Conservation (phyloP, 1,140 invertebrate species). For the Gryon sp. region DNA sequence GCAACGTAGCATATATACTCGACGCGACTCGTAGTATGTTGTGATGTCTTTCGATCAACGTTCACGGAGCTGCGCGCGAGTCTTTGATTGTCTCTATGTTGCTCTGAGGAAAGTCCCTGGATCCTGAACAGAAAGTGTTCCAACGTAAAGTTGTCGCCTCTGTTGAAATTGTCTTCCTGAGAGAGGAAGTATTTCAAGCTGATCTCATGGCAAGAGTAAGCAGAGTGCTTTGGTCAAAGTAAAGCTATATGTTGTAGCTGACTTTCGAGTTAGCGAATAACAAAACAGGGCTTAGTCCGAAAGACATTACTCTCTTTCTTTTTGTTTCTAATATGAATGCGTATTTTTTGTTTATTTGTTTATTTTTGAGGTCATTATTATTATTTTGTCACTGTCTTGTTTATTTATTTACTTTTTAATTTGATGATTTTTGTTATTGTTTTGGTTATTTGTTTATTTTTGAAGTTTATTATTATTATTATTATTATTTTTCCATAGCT, state of each 20-base stretch:
- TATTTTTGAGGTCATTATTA: too few species aligned
- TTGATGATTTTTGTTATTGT: too few species aligned
- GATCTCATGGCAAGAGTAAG: slow-evolving; percentile 58
- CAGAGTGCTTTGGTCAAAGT: slow-evolving; percentile 68
- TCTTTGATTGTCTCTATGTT: slow-evolving; percentile 50
- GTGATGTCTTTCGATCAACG: slow-evolving; percentile 45
- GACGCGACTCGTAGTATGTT: neutral
- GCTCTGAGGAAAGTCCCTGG: slow-evolving; percentile 71
- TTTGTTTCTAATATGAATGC: slow-evolving; percentile 20
- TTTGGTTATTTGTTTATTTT: too few species aligned
- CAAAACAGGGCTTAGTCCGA: slow-evolving; percentile 68
- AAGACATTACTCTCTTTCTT: slow-evolving; percentile 50
- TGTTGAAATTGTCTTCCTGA: slow-evolving; percentile 43
- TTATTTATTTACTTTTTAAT: too few species aligned
- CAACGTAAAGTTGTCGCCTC: slow-evolving; percentile 64
- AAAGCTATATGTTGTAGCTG: slow-evolving; percentile 59
- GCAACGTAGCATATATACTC: slow-evolving; percentile 31
- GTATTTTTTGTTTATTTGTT: slow-evolving; percentile 15
- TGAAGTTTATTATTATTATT: too few species aligned
- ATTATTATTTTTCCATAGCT: too few species aligned
- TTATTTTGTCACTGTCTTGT: too few species aligned
- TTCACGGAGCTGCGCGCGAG: slow-evolving; percentile 46
- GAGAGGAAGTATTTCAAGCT: slow-evolving; percentile 55
- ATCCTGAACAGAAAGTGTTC: slow-evolving; percentile 68
- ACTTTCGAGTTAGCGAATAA: slow-evolving; percentile 26